Conservation (phyloP, 2,113 vertebrate genomes). For the Lophius piscatorius region DNA sequence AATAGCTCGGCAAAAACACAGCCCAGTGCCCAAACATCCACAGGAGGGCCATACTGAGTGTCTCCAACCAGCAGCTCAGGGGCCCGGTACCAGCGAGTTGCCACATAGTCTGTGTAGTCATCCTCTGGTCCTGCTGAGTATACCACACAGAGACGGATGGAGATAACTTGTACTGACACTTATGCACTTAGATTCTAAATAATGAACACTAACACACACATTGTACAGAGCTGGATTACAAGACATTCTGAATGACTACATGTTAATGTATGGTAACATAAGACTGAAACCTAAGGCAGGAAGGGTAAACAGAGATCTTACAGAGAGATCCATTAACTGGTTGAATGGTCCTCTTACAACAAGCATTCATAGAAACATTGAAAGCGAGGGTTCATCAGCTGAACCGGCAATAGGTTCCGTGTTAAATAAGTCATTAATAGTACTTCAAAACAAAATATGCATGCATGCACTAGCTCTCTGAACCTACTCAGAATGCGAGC, state of each 20-base stretch:
- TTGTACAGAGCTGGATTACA: constrained; percentile 67
- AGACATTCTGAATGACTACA: constrained; percentile 44
- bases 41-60: constrained; percentile 91
- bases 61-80: constrained; percentile 96
- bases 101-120: constrained; percentile 96
- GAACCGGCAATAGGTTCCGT: constrained; percentile 28
- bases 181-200: constrained; percentile 18
- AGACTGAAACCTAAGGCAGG: constrained; percentile 62
- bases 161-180: constrained; percentile 6
- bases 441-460: constrained; percentile 51
- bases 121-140: constrained; percentile 89
- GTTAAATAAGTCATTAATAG: constrained; percentile 71
- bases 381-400: constrained; percentile 56
- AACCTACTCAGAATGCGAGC: constrained; percentile 93
- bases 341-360: constrained; percentile 16
- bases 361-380: constrained; percentile 45
- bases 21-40: constrained; percentile 96
- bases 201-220: constrained; percentile 40
- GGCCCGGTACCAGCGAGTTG: constrained; percentile 95
- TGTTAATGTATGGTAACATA: constrained; percentile 68
- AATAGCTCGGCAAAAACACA: constrained; percentile 95
- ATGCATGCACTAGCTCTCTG: constrained; percentile 36
- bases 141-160: constrained; percentile 27
- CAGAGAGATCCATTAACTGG: constrained; percentile 48
- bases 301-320: constrained; percentile 60